Percentiles rank a stretch among this genome's conserved stretches.
Evolutionary conservation across 2,113 vertebrate genomes (phyloP).

Genomic region (Albula goreensis): DNA sequence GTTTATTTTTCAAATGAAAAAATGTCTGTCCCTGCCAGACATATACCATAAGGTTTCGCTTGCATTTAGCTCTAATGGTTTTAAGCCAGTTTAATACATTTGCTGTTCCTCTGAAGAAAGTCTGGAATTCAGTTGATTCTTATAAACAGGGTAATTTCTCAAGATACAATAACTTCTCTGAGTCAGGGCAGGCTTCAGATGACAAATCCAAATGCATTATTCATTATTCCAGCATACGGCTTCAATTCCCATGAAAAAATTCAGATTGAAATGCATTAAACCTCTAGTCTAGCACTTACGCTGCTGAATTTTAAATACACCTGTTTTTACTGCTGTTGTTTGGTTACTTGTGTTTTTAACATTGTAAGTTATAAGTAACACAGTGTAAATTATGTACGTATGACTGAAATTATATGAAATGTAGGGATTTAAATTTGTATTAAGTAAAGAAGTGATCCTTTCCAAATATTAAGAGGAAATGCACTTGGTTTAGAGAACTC

Average conservation of each 20-base stretch:
- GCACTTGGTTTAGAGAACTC: no score
- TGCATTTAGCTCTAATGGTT: constrained; percentile 29
- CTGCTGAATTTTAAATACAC: constrained; percentile 12
- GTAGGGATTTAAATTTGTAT: no score
- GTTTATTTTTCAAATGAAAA: neutral
- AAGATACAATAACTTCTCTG: constrained; percentile 47
- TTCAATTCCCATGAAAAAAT: constrained; percentile 20
- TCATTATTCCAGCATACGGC: constrained; percentile 21
- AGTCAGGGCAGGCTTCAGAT: constrained; percentile 18
- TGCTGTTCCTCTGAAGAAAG: neutral
- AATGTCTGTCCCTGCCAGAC: neutral
- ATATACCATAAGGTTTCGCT: constrained; percentile 26
- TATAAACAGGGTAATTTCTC: constrained; percentile 56
- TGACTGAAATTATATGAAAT: no score
- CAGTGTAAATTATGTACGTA: no score
- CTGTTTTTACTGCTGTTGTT: neutral
- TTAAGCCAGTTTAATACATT: constrained; percentile 9
- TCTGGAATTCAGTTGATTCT: constrained; percentile 36
- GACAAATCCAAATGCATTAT: constrained; percentile 24
- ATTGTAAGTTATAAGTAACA: no score
- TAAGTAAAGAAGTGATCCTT: no score
- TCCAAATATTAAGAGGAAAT: no score
- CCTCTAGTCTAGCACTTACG: neutral
- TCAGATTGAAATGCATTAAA: constrained; percentile 22
- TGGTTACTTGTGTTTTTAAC: neutral